Base-by-base conservation (phyloP, 1,140 invertebrate genomes). In the Drepana arcuata region DNA sequence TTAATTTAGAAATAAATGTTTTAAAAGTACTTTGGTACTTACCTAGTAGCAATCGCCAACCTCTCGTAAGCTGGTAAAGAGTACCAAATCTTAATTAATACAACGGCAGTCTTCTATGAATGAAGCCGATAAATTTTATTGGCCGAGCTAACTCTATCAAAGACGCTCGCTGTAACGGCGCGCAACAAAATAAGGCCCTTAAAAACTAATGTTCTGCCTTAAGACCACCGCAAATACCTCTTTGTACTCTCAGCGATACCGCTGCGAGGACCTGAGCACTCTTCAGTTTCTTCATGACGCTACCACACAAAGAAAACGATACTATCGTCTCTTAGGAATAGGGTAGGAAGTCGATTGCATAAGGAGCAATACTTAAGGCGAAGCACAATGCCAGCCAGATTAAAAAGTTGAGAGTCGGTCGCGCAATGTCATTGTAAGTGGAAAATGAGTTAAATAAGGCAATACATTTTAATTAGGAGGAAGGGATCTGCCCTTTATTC, bases 361-460 rank as follows among this genome's bases (percentile, higher is more conserved):
- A n/a, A n/a, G n/a, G n/a, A n/a, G n/a, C n/a, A n/a, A n/a, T n/a
- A 63, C 56, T 65, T 64, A 70, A 72, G 61, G 45, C 70, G 56
- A 54, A 64, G 61, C 52, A 65, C 68, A 64, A 68, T 49, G 47
- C 41, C 53, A 46, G 48, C 58, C 52, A 81, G 77, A 81, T 81
- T 81, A 81, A 81, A 79, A 81, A 81, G 72, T 81, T 81, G 65
- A 9, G 61, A 73, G 61, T 66, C 68, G 69, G 67, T 77, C 65
- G 62, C 72, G 63, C 72, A 58, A 60, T 69, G 73, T 77, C 73
- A 77, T 75, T 81, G 74, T 79, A 69, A 79, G 74, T 79, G 60
- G 74, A 79, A 81, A 81, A 81, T 81, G 77, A 81, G 77, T 81
- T 77, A 79, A 81, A 81, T 79, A 81, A 81, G 63, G 77, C 77